phyloP scores from a whole-genome alignment of 35 echinoderm and acorn worm genomes.

The Lytechinus pictus region DNA sequence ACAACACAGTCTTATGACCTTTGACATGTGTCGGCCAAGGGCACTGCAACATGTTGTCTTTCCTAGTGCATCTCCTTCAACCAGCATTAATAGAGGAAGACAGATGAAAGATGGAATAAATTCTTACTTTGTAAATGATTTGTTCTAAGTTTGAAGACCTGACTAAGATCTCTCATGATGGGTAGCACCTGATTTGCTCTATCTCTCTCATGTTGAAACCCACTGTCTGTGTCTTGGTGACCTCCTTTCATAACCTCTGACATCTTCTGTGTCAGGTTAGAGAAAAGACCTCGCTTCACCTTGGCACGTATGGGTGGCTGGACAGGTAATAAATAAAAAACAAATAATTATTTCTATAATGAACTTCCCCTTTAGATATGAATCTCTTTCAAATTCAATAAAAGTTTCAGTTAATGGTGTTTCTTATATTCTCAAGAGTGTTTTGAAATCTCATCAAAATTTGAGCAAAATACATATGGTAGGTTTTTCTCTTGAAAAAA shows the following conservation, averaged over 20 bases:
- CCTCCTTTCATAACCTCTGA: constrained; percentile 80
- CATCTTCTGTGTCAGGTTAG: constrained; percentile 80
- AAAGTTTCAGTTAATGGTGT: too few relatives aligned
- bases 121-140: constrained; percentile 63
- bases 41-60: too few relatives aligned
- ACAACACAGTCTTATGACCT: too few relatives aligned
- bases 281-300: constrained; percentile 79
- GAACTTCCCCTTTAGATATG: too few relatives aligned
- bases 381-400: too few relatives aligned
- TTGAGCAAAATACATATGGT: too few relatives aligned
- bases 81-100: too few relatives aligned
- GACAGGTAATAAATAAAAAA: neutral
- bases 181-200: constrained; percentile 71
- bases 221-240: constrained; percentile 82
- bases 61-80: too few relatives aligned
- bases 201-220: constrained; percentile 82
- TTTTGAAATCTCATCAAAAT: too few relatives aligned
- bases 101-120: neutral
- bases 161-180: constrained; percentile 69
- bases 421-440: too few relatives aligned
- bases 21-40: too few relatives aligned
- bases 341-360: neutral
- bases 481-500: too few relatives aligned
- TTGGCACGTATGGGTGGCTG: constrained; percentile 92
- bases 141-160: constrained; percentile 66